These are phyloP conservation scores for Drosophila santomea DNA, from an alignment of 1,140 invertebrate genomes.

Conservation along the genomic window DNA sequence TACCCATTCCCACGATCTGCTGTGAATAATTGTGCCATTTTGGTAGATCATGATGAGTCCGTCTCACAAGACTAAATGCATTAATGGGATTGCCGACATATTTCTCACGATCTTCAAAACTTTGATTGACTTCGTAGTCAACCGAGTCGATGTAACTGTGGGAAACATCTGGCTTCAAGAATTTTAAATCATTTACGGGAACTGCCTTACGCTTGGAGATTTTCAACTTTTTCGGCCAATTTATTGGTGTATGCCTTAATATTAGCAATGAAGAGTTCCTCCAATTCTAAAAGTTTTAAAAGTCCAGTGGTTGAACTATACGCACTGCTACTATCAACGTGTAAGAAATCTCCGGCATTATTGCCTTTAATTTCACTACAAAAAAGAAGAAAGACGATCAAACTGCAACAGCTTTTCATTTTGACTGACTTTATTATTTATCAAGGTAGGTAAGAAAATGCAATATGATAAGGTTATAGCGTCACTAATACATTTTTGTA, in stretches of 20 bases:
- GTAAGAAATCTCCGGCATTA: no score
- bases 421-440: conserved; percentile 4
- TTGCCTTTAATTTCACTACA: background rate
- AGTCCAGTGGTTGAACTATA: conserved; percentile 13
- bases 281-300: conserved; percentile 14
- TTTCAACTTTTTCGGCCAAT: conserved; percentile 17
- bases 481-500: conserved; percentile 3
- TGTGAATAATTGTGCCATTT: conserved; percentile 50
- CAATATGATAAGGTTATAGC: background rate
- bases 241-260: conserved; percentile 22
- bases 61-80: conserved; percentile 41
- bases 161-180: no score
- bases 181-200: background rate
- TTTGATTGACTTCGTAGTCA: conserved; percentile 3
- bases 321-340: background rate
- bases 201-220: conserved; percentile 20
- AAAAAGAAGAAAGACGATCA: conserved; percentile 3
- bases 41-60: conserved; percentile 56
- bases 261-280: conserved; percentile 6
- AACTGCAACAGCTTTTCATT: conserved; percentile 4
- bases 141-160: conserved; percentile 11
- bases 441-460: no score
- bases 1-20: conserved; percentile 24
- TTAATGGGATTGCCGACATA: conserved; percentile 54
- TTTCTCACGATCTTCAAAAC: conserved; percentile 20